These are phyloP conservation scores for Drosophila testacea DNA, from an alignment of 2,888 invertebrate genomes.

Conservation along the genomic window DNA sequence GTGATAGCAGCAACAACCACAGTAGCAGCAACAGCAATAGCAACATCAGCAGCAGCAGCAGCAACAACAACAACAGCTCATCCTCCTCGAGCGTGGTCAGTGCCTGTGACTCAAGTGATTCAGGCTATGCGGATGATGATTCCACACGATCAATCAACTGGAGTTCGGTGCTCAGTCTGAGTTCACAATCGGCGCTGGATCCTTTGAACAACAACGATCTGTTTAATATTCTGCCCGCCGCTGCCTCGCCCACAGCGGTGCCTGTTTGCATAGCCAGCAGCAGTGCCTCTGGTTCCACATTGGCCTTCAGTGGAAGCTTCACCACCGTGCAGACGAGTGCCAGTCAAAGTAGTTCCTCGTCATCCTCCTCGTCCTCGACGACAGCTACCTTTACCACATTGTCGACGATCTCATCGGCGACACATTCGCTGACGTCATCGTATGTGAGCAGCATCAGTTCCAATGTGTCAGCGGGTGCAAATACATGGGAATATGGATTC, in stretches of 20 bases:
- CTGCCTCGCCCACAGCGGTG: slow-evolving; percentile 80
- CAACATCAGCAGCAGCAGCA: slow-evolving; percentile 17
- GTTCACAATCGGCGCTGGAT: slow-evolving; percentile 94
- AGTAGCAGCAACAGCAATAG: slow-evolving; percentile 10
- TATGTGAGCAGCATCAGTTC: slow-evolving; percentile 82
- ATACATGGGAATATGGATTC: slow-evolving; percentile 85
- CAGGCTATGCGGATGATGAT: slow-evolving; percentile 91
- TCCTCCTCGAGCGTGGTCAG: slow-evolving; percentile 53
- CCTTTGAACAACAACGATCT: slow-evolving; percentile 93
- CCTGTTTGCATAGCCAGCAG: slow-evolving; percentile 67
- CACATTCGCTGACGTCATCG: slow-evolving; percentile 83
- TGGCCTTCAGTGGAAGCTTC: slow-evolving; percentile 83
- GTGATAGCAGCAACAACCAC: slow-evolving; percentile 18
- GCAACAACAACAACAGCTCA: slow-evolving; percentile 31
- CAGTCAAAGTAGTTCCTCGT: slow-evolving; percentile 22
- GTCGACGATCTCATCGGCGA: slow-evolving; percentile 83
- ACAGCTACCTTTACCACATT: slow-evolving; percentile 83
- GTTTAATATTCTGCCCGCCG: slow-evolving; percentile 84
- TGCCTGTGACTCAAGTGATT: slow-evolving; percentile 87
- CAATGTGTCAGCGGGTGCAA: slow-evolving; percentile 73
- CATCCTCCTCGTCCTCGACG: slow-evolving; percentile 69
- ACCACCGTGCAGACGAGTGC: slow-evolving; percentile 76
- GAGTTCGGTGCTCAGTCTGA: slow-evolving; percentile 95
- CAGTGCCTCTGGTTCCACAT: slow-evolving; percentile 54
- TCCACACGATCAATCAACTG: slow-evolving; percentile 93